phyloP scores from a whole-genome alignment of 2,113 vertebrate species.

The Lepisosteus oculatus region DNA sequence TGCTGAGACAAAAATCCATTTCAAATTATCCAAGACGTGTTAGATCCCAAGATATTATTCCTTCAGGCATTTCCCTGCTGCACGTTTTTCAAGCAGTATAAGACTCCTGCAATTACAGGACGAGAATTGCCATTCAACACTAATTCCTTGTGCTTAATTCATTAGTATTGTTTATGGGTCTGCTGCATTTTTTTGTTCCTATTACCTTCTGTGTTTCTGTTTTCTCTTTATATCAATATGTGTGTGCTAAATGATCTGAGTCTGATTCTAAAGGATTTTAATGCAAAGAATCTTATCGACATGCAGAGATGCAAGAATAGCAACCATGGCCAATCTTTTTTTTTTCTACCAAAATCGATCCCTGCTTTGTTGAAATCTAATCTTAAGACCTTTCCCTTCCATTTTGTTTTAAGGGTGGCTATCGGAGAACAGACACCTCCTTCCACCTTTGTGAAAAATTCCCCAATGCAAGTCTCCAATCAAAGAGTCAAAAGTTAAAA shows the following conservation, averaged over 20 bases:
- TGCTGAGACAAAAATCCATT: no score
- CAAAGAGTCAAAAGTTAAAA: background rate
- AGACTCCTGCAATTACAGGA: no score
- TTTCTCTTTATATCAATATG: background rate
- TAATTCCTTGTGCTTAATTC: conserved; percentile 1
- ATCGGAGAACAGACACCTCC: conserved; percentile 1
- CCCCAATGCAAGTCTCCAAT: conserved; percentile 7
- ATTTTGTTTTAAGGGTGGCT: background rate
- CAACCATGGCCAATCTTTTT: conserved; percentile 11
- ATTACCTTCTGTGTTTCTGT: background rate
- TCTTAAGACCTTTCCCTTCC: conserved; percentile 6
- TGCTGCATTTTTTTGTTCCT: background rate
- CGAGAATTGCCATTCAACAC: background rate
- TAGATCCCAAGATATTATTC: no score
- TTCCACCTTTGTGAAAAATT: background rate
- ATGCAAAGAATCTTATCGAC: conserved; percentile 11
- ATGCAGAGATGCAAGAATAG: conserved; percentile 10
- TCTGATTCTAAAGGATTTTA: conserved; percentile 2
- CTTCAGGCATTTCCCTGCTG: no score
- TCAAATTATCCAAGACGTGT: no score
- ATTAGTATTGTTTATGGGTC: background rate
- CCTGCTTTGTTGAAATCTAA: conserved; percentile 16
- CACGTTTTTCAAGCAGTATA: no score
- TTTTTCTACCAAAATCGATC: background rate
- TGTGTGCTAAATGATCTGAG: conserved; percentile 4